A percentile compares a stretch with the other conserved stretches of the same genome.
Evolutionary conservation across 2,113 vertebrate species (phyloP).

Genomic region (Sylvia atricapilla): DNA sequence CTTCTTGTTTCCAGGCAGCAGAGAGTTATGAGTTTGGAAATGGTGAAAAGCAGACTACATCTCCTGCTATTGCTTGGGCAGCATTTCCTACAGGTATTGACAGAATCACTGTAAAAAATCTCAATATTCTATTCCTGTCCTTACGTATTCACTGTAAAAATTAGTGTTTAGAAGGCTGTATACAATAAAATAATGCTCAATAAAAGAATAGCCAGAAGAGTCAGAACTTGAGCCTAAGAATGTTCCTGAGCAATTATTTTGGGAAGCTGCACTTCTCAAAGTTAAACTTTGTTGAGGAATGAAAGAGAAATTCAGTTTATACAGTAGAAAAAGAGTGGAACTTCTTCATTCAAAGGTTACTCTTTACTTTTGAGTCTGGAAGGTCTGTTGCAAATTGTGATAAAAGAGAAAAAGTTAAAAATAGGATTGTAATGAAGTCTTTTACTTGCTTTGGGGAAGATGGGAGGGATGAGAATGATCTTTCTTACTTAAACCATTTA

Average conservation of each 20-base stretch:
- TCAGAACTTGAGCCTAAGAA: background rate
- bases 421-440: background rate
- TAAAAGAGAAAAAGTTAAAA: background rate
- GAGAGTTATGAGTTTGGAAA: conserved; percentile 74
- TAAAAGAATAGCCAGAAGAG: background rate
- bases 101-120: background rate
- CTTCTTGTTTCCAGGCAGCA: conserved; percentile 69
- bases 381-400: background rate
- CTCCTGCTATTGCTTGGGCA: conserved; percentile 81
- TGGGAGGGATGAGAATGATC: background rate
- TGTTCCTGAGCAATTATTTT: background rate
- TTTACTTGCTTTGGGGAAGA: background rate
- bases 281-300: background rate
- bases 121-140: background rate
- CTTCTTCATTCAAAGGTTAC: background rate
- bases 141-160: background rate
- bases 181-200: background rate
- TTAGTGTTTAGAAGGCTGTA: background rate
- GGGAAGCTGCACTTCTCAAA: background rate
- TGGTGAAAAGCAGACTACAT: conserved; percentile 69
- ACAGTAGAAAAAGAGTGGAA: background rate
- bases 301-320: background rate
- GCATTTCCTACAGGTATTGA: conserved; percentile 77
- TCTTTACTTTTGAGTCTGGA: background rate
- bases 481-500: background rate